These are phyloP conservation scores for Pseudorectes ferrugineus DNA, from an alignment of 2,113 vertebrate species.

Conservation along the genomic window DNA sequence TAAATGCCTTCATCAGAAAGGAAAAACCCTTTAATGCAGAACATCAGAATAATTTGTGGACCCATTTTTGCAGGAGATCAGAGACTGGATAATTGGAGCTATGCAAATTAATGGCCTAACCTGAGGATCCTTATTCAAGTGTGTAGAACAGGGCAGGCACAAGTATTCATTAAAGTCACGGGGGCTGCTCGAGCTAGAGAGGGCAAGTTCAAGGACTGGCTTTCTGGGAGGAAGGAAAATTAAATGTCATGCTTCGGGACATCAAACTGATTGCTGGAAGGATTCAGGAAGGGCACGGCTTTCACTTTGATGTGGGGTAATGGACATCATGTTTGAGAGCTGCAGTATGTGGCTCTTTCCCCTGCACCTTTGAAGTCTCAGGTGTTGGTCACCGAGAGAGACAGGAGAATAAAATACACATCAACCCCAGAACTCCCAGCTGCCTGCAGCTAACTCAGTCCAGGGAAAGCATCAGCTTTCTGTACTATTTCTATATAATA, in stretches of 20 bases:
- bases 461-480: not conserved
- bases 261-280: not conserved
- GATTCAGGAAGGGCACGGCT: not conserved
- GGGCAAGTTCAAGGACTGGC: conserved; percentile 31
- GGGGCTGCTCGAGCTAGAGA: not conserved
- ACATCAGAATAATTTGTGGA: conserved; percentile 51
- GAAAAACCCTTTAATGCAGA: conserved; percentile 49
- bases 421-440: not conserved
- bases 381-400: not conserved
- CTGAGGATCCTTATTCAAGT: conserved; percentile 37
- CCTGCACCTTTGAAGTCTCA: not conserved
- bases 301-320: not conserved
- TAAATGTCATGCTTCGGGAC: not conserved
- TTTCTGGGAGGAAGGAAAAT: conserved; percentile 15
- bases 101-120: conserved; percentile 56
- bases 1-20: conserved; percentile 52
- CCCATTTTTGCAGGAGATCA: conserved; percentile 44
- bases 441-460: not conserved
- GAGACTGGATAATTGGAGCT: conserved; percentile 48
- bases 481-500: not conserved
- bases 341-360: not conserved
- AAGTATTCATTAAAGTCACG: conserved; percentile 22
- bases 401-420: not conserved
- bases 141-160: not conserved
- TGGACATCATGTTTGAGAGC: not conserved